phyloP scores from a whole-genome alignment of 2,797 vertebrate genomes.

The Naso thynnoides region DNA sequence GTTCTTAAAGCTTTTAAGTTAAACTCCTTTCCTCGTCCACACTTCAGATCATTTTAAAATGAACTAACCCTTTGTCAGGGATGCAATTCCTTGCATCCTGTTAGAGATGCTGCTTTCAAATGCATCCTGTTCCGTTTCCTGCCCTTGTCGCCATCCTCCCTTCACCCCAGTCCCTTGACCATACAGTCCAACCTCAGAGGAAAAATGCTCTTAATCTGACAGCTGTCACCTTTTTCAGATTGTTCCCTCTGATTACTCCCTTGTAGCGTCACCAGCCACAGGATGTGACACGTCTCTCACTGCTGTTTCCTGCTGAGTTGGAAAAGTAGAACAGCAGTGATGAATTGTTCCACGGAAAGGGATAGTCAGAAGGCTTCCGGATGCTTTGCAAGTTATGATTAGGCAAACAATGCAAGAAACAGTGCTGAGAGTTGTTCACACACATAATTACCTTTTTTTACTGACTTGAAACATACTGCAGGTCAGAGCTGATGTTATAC shows the following conservation, averaged over 20 bases:
- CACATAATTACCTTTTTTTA: constrained; percentile 52
- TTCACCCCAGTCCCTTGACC: constrained; percentile 38
- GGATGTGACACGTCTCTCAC: constrained; percentile 72
- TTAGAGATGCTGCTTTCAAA: constrained; percentile 66
- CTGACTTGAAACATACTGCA: constrained; percentile 24
- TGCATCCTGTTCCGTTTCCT: constrained; percentile 72
- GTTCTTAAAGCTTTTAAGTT: background rate
- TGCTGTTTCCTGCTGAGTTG: constrained; percentile 68
- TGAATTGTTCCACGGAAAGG: constrained; percentile 66
- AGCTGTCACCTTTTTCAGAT: constrained; percentile 37
- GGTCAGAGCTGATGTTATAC: constrained; percentile 27
- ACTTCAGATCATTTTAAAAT: constrained; percentile 35
- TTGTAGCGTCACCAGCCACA: constrained; percentile 47
- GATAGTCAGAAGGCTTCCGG: constrained; percentile 60
- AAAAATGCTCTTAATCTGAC: constrained; percentile 53
- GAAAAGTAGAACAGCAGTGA: constrained; percentile 65
- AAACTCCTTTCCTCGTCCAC: constrained; percentile 33
- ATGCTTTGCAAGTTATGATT: constrained; percentile 68
- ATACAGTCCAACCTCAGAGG: constrained; percentile 46
- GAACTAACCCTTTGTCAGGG: constrained; percentile 45
- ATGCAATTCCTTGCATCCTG: constrained; percentile 74
- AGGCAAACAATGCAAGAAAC: constrained; percentile 62
- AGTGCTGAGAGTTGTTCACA: constrained; percentile 25
- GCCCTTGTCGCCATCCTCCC: constrained; percentile 51
- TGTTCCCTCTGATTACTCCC: constrained; percentile 58